Conservation (phyloP, 2,888 invertebrate genomes). For the Serrognathus titanus region DNA sequence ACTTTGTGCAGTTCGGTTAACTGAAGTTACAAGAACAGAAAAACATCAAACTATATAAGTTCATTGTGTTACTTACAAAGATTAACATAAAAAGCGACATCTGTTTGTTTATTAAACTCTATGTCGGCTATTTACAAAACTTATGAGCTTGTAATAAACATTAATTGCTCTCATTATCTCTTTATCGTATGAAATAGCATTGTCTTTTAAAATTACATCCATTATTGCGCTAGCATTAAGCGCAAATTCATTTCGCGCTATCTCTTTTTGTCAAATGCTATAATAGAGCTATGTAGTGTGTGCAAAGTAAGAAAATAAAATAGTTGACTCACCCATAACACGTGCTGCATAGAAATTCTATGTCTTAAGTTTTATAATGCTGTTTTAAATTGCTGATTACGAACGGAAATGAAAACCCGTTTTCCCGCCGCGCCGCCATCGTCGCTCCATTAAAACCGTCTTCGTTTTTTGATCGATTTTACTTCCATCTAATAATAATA, state of each 20-base stretch:
- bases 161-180: no score
- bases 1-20: no score
- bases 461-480: not conserved
- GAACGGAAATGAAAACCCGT: not conserved
- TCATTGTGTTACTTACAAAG: no score
- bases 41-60: no score
- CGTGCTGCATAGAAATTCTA: not conserved
- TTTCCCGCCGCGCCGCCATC: not conserved
- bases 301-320: not conserved
- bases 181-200: not conserved
- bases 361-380: slow-evolving; percentile 1
- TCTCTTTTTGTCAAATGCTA: not conserved
- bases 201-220: not conserved
- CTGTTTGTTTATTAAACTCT: no score
- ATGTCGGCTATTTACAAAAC: no score
- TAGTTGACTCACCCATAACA: not conserved
- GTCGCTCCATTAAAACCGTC: not conserved
- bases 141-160: no score
- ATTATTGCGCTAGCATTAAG: not conserved
- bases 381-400: slow-evolving; percentile 1
- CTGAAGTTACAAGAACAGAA: no score
- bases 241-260: not conserved
- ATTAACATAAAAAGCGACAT: no score
- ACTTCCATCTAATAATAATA: not conserved
- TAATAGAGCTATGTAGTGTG: not conserved